These are phyloP conservation scores for Drosophila repleta DNA, from an alignment of 1,140 invertebrate species.

Conservation along the genomic window DNA sequence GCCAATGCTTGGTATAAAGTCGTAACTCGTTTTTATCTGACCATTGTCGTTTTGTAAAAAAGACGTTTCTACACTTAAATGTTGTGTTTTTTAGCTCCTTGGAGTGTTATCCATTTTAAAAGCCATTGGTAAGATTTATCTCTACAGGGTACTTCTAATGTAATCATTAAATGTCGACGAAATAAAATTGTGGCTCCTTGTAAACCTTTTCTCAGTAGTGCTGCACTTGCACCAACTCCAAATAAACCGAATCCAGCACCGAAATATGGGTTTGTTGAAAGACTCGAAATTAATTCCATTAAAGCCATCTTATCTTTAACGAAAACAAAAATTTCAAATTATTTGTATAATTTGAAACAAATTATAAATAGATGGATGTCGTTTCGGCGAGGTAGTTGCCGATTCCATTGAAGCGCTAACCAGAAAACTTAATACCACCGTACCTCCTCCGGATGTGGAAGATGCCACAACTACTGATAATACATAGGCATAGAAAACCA, in stretches of 20 bases:
- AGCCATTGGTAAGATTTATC: conserved; percentile 99
- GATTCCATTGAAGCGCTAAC: no score
- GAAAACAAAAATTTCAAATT: neutral
- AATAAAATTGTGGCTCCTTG: conserved; percentile 93
- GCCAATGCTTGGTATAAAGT: conserved; percentile 98
- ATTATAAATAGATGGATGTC: no score
- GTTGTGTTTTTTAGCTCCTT: conserved; percentile 94
- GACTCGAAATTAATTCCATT: conserved; percentile 89
- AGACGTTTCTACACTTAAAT: conserved; percentile 97
- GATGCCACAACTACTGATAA: no score
- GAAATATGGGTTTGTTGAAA: conserved; percentile 98
- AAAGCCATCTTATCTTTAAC: conserved; percentile 87
- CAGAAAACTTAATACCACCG: no score
- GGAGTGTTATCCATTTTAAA: conserved; percentile 95
- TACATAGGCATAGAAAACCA: no score
- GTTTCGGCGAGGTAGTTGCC: no score
- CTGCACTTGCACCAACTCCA: conserved; percentile 95
- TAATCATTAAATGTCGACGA: conserved; percentile 96
- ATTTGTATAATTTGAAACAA: no score
- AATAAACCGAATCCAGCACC: conserved; percentile 98
- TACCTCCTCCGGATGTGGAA: no score
- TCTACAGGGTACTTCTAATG: conserved; percentile 96
- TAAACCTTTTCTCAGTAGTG: conserved; percentile 92
- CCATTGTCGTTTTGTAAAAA: conserved; percentile 96
- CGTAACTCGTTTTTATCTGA: conserved; percentile 96